A percentile compares a stretch with the other conserved stretches of the same genome.
These are phyloP conservation scores for Balanococcus diminutus DNA, from an alignment of 2,888 invertebrate genomes.

Conservation along the genomic window DNA sequence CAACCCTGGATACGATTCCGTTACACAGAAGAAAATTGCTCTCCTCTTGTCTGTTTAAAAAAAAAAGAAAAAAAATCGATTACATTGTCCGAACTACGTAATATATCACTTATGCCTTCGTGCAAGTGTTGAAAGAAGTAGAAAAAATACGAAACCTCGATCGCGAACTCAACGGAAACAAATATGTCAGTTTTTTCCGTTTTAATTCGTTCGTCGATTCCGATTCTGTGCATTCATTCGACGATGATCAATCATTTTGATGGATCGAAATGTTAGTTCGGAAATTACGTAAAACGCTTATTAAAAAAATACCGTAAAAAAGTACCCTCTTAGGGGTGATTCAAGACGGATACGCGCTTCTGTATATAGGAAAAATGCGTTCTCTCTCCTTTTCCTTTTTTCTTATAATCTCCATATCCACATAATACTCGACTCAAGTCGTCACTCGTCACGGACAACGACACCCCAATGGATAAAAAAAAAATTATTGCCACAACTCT, in stretches of 20 bases:
- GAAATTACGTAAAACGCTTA: slow-evolving; percentile 55
- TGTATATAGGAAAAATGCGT: not conserved
- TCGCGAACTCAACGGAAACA: slow-evolving; percentile 47
- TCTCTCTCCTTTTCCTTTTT: not conserved
- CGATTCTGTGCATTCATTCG: slow-evolving; percentile 55
- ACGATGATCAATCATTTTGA: slow-evolving; percentile 56
- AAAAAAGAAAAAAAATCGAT: not conserved
- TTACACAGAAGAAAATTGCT: not conserved
- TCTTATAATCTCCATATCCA: slow-evolving; percentile 10
- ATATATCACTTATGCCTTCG: slow-evolving; percentile 34
- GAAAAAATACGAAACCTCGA: slow-evolving; percentile 15
- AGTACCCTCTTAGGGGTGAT: slow-evolving; percentile 37
- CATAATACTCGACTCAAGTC: not conserved
- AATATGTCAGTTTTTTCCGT: slow-evolving; percentile 44
- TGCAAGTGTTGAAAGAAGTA: slow-evolving; percentile 14
- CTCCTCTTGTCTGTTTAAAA: not conserved
- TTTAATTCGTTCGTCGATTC: slow-evolving; percentile 54
- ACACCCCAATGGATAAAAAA: not conserved
- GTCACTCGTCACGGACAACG: not conserved
- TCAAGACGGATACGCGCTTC: slow-evolving; percentile 41
- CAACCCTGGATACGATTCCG: not conserved
- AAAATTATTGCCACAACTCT: not conserved
- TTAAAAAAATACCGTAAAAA: slow-evolving; percentile 52
- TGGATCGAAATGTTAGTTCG: slow-evolving; percentile 55
- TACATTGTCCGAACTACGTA: slow-evolving; percentile 9